Conservation (phyloP, 1,140 invertebrate species). For the Heliconius hermathena region DNA sequence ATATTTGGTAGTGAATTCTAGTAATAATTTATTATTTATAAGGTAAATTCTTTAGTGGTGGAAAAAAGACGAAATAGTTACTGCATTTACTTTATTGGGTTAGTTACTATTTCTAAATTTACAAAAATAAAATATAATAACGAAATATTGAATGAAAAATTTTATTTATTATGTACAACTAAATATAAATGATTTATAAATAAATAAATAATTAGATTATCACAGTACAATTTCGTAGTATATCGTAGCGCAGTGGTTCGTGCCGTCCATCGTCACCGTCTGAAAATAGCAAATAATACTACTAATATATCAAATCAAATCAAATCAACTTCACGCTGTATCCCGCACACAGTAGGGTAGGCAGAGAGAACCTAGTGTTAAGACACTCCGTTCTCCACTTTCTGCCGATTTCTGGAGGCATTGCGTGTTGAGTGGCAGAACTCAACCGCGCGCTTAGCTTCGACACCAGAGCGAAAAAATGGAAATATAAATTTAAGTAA, state of each 20-base stretch:
- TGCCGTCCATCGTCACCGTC: slow-evolving; percentile 48
- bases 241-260: slow-evolving; percentile 44
- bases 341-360: too few relatives aligned
- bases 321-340: too few relatives aligned
- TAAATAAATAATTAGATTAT: slow-evolving; percentile 18
- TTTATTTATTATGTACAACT: slow-evolving; percentile 4
- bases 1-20: background rate
- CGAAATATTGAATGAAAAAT: background rate
- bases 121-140: slow-evolving; percentile 17
- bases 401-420: too few relatives aligned
- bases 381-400: too few relatives aligned
- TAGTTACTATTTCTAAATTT: background rate
- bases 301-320: too few relatives aligned
- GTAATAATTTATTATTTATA: background rate
- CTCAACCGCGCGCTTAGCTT: too few relatives aligned
- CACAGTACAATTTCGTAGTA: slow-evolving; percentile 49
- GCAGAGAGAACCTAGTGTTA: too few relatives aligned
- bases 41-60: too few relatives aligned
- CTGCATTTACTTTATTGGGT: background rate
- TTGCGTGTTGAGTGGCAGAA: too few relatives aligned
- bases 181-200: slow-evolving; percentile 3
- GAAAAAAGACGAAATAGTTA: background rate
- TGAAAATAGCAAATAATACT: slow-evolving; percentile 41
- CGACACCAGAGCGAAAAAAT: too few relatives aligned
- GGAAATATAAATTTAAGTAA: too few relatives aligned